These are phyloP conservation scores for Keiferia lycopersicella DNA, from an alignment of 2,888 invertebrate species.

Conservation along the genomic window DNA sequence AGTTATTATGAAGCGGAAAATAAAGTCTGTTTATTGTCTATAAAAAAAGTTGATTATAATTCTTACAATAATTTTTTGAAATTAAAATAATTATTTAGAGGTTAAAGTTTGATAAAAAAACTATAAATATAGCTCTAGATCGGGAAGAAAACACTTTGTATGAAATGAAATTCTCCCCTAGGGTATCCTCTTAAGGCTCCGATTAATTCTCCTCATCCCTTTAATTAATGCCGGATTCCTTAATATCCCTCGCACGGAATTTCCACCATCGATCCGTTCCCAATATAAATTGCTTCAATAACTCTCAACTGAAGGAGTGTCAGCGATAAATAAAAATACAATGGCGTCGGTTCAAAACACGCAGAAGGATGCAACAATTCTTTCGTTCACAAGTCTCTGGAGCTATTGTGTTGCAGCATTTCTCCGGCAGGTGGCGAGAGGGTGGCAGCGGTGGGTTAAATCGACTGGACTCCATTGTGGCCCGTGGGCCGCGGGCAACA, in stretches of 20 bases:
- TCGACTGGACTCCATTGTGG: constrained; percentile 63
- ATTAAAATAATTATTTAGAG: too few relatives aligned
- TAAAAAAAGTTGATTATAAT: too few relatives aligned
- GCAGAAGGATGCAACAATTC: constrained; percentile 46
- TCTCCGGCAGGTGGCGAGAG: constrained; percentile 43
- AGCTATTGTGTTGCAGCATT: constrained; percentile 41
- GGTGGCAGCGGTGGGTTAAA: constrained; percentile 54
- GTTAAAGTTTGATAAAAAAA: too few relatives aligned
- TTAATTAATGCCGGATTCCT: constrained; percentile 28
- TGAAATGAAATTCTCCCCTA: too few relatives aligned
- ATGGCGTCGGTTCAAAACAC: constrained; percentile 29
- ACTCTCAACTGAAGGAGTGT: constrained; percentile 30
- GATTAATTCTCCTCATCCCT: constrained; percentile 26
- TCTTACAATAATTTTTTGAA: too few relatives aligned
- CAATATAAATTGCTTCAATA: constrained; percentile 35
- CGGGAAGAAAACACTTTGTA: too few relatives aligned
- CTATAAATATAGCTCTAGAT: too few relatives aligned
- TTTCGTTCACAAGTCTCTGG: constrained; percentile 48
- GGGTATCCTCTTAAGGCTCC: too few relatives aligned
- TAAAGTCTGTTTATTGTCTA: too few relatives aligned
- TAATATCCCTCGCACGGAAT: constrained; percentile 24
- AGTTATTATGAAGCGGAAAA: too few relatives aligned
- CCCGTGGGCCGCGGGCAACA: constrained; percentile 23
- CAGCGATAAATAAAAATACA: constrained; percentile 45
- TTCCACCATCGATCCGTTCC: constrained; percentile 24